Conservation (phyloP, 2,113 vertebrate species). For the Suricata suricatta region DNA sequence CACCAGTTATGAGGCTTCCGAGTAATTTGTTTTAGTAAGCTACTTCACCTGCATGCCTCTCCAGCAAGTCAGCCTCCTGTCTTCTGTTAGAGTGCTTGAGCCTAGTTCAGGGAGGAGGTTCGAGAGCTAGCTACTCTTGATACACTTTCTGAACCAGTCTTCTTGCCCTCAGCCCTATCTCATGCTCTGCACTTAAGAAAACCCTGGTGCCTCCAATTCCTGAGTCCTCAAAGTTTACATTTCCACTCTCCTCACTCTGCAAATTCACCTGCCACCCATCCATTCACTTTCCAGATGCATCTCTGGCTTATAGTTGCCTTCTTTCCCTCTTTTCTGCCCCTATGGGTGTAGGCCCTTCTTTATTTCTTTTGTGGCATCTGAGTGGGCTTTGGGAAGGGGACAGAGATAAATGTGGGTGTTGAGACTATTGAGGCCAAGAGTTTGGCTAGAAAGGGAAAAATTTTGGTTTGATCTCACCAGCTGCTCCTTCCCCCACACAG, state of each 20-base stretch:
- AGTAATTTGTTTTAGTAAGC: not conserved
- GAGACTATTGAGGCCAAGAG: not conserved
- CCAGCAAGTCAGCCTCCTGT: not conserved
- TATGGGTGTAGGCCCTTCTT: not conserved
- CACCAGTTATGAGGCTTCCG: not conserved
- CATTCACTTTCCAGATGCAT: not conserved
- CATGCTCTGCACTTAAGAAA: not conserved
- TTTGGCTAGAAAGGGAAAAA: not conserved
- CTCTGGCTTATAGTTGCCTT: not conserved
- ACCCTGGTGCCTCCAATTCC: not conserved
- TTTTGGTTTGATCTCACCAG: not conserved
- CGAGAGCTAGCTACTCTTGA: not conserved
- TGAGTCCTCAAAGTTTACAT: not conserved
- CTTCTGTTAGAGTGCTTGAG: not conserved
- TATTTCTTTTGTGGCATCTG: not conserved
- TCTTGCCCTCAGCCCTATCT: not conserved
- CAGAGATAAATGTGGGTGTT: not conserved
- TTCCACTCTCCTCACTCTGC: not conserved
- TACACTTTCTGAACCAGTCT: not conserved
- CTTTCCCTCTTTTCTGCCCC: not conserved
- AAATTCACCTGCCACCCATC: not conserved
- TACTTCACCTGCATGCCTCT: not conserved
- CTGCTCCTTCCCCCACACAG: not conserved
- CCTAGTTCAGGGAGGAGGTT: not conserved
- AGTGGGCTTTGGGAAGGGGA: not conserved